Conservation (phyloP, 2,797 vertebrate genomes). For the Stomatorhinus walkeri region DNA sequence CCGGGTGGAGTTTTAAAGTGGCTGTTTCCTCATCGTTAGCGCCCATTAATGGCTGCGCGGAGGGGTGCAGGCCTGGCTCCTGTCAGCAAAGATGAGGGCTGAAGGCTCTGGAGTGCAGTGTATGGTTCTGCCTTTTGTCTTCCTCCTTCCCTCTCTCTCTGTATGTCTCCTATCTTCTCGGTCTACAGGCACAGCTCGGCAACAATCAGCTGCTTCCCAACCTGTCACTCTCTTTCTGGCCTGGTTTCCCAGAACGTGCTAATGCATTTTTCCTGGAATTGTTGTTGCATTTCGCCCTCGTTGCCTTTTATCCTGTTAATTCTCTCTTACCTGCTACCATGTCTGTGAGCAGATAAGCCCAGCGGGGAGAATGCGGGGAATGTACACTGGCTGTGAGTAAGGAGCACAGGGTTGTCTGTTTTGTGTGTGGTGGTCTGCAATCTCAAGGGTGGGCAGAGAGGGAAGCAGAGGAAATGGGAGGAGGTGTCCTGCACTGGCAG, state of each 20-base stretch:
- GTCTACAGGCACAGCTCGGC: background rate
- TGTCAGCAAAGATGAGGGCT: background rate
- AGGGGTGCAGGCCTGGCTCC: background rate
- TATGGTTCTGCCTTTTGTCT: slow-evolving; percentile 10
- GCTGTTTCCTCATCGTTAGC: slow-evolving; percentile 8
- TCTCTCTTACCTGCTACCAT: background rate
- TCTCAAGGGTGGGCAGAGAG: background rate
- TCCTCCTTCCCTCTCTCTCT: background rate
- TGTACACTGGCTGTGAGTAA: slow-evolving; percentile 16
- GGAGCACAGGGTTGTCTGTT: background rate
- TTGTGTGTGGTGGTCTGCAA: background rate
- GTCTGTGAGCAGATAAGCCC: background rate
- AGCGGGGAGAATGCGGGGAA: slow-evolving; percentile 19
- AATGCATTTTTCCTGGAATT: background rate
- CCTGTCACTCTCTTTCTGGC: background rate
- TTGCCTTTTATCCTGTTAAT: background rate
- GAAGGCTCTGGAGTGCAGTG: background rate
- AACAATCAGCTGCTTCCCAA: background rate
- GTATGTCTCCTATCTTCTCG: background rate
- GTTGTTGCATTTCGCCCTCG: background rate
- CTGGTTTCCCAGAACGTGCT: background rate
- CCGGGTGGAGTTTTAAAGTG: background rate
- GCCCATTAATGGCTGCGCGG: background rate
- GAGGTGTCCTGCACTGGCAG: background rate
- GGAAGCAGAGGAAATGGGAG: background rate